Base-by-base conservation (phyloP, 2,113 vertebrate genomes). In the Hypanus sabinus region DNA sequence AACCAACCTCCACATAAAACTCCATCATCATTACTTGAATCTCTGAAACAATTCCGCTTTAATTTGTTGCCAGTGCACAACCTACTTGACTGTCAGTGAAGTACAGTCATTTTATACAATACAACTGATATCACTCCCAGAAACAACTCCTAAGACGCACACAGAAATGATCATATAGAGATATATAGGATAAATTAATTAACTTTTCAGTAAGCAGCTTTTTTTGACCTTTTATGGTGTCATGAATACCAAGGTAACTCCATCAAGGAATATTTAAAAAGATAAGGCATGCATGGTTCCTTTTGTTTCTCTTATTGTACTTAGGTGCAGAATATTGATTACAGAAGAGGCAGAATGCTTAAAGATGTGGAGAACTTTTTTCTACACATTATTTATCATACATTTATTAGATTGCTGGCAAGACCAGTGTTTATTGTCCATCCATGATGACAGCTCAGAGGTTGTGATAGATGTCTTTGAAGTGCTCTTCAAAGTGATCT, bases 151-250 rank as follows among this genome's bases (percentile, higher is more conserved):
- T 6, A 4, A 3, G 55, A 88, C 80, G 20, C 36, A n/a, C 27
- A 88, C 27, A 88, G 0, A 62, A 62, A 60, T 60, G 85, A 62
- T 62, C 57, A 60, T 27, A 57, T 20, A n/a, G 85, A 88, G 57
- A 88, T n/a, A 88, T 18, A 88, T n/a, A 14, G 24, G 27, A 62
- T 12, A 88, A 62, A 88, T 88, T 62, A 88, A 88, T 88, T 65
- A 88, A 88, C 30, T 62, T 88, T 27, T 62, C 55, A 62, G 4
- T 62, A 88, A 88, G 57, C 24, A 62, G 57, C 12, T 30, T 62
- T 88, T 5, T 30, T 88, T 62, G 85, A 16, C 30, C n/a, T 6
- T 87, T 60, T n/a, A 62, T 60, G 55, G 57, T 62, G 57, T 1
- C 27, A 87, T 65, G 57, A 88, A 62, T 62, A 62, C 24, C 30